Base-by-base conservation (phyloP, 2,797 vertebrate genomes). In the Macroramphosus scolopax region DNA sequence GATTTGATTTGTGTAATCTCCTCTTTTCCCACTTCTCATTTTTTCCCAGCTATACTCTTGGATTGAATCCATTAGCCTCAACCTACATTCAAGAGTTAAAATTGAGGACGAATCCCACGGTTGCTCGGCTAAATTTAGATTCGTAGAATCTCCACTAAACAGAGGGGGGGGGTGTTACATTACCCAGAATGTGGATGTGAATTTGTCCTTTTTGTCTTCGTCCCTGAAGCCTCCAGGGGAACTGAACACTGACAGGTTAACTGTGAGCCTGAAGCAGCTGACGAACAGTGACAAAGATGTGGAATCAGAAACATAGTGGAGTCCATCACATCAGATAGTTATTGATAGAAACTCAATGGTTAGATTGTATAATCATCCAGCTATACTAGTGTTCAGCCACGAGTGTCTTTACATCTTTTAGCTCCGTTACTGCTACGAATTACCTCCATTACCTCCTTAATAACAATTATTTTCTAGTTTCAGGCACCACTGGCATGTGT, bases 71-170 rank as follows among this genome's bases (percentile, higher is more conserved):
- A 75, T 80, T 80, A 72, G 68, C 67, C 57, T 73, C 83, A 82
- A 83, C 82, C 83, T 81, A 84, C 78, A 85, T 88, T 77, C 58
- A 80, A 60, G 69, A 80, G 69, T 86, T 82, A 77, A 78, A 79
- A 86, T 83, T 36, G 74, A 86, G 84, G 79, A 64, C 73, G 26
- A 72, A 84, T 86, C 87, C 84, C 82, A 84, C 71, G 68, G 81
- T 82, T 79, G 68, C 55, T 0, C 30, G 12, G 43, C 77, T 83
- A 86, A 77, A 86, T 82, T 82, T 88, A 88, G 76, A 63, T 26
- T 34, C 33, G 17, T 57, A 54, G 69, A 65, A 53, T 68, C 68
- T 83, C 49, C 17, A 57, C 51, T 55, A 60, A 65, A 60, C 37
- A 22, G 68, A 53, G 54, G 30, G 22, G 25, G 68, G 53, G 52